Evolutionary conservation across 2,888 invertebrate species (phyloP).

Genomic region (Callinectes sapidus): DNA sequence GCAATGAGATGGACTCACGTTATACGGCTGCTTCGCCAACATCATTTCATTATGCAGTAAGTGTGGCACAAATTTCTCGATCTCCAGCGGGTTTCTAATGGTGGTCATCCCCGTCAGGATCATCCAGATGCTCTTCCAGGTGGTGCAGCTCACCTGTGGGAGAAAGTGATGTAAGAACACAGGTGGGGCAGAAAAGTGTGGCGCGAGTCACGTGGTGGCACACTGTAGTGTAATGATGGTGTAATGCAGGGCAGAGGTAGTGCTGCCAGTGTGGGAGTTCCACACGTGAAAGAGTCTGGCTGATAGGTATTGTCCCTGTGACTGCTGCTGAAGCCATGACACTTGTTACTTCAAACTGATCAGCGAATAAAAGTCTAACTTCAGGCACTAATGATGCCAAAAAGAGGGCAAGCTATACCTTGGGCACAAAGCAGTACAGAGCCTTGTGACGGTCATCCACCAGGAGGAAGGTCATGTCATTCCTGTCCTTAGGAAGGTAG

Average conservation of each 20-base stretch:
- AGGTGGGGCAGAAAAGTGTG: background rate
- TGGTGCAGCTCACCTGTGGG: conserved; percentile 91
- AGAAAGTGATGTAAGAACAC: background rate
- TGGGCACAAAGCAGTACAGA: conserved; percentile 94
- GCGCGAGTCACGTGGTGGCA: too few relatives aligned
- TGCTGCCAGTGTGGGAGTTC: too few relatives aligned
- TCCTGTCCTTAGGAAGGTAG: conserved; percentile 73
- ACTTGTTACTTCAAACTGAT: too few relatives aligned
- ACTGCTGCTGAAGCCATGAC: too few relatives aligned
- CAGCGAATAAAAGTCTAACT: too few relatives aligned
- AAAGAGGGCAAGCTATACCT: conserved; percentile 80
- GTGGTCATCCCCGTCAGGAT: conserved; percentile 85
- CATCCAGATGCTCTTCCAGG: conserved; percentile 94
- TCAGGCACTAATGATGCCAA: background rate
- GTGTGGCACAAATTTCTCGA: background rate
- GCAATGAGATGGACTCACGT: conserved; percentile 72
- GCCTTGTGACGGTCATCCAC: conserved; percentile 89
- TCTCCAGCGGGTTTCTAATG: conserved; percentile 85
- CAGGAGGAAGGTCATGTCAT: conserved; percentile 86
- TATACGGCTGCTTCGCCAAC: conserved; percentile 80
- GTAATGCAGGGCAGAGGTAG: background rate
- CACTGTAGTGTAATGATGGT: background rate
- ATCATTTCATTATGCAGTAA: conserved; percentile 79
- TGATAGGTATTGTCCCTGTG: too few relatives aligned
- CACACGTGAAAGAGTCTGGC: too few relatives aligned